Base-by-base conservation (phyloP, 2,888 invertebrate species). In the Asteroscopus sphinx region DNA sequence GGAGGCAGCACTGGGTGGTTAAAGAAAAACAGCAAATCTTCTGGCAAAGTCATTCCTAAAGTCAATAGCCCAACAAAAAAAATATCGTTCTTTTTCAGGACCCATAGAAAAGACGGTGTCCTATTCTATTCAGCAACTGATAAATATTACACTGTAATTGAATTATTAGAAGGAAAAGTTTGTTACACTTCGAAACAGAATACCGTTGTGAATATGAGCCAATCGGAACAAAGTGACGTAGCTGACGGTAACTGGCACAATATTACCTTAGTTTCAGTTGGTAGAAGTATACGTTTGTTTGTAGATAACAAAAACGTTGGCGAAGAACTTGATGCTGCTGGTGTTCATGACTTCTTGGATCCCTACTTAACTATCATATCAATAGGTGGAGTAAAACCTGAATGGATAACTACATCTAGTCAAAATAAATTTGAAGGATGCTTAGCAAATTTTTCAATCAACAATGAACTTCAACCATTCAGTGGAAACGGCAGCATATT, bases 181-280 rank as follows among this genome's bases (percentile, higher is more conserved):
- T 95, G 96, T 30, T 98, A 98, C 81, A 96, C 96, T 26, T 98
- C 98, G 2, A 96, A 96, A 82, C 95, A 97, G 75, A 96, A 97
- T 49, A 95, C 96, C 6, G 91, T 96, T 0, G 97, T 98, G 0
- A 98, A 98, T 81, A 98, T 98, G 97, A 97, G 97, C 0, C 96
- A 96, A 60, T 85, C 94, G 1, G 95, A 95, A 68, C 94, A 95
- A 36, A 92, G 89, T 39, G 92, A 93, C 41, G 91, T 98, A 0
- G 95, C 96, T 9, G 98, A 99, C 91, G 98, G 98, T 3, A 95
- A 95, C 47, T 99, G 98, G 99, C 98, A 99, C 85, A 98, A 97
- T 81, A 92, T 98, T 3, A 97, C 97, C 0, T 88, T 99, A 37
- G 94, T 95, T 55, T 96, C 97, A 0, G 95, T 96, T 36, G 96